phyloP scores from a whole-genome alignment of 2,113 vertebrate genomes.

The Osmerus mordax region DNA sequence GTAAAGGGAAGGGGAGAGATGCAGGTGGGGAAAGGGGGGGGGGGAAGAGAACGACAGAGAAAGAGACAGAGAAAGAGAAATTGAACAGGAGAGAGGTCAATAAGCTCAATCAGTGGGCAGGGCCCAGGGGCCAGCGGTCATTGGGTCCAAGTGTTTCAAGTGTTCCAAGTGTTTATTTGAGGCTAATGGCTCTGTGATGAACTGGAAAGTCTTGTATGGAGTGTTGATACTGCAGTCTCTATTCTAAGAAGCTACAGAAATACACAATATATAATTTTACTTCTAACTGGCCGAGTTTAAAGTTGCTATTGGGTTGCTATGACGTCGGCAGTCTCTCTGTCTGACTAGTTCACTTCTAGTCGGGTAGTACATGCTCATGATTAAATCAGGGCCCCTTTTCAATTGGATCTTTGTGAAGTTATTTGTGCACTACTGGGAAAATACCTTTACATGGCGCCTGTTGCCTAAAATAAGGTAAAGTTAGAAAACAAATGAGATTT shows the following conservation, averaged over 20 bases:
- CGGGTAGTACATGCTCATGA: too few species aligned
- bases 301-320: background rate
- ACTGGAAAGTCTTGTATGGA: conserved; percentile 26
- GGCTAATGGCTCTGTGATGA: conserved; percentile 22
- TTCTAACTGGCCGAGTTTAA: conserved; percentile 2
- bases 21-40: background rate
- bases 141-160: conserved; percentile 5
- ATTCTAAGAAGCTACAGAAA: conserved; percentile 65
- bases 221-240: conserved; percentile 40
- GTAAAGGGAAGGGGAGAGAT: background rate
- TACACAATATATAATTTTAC: conserved; percentile 54
- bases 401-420: too few species aligned
- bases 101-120: background rate
- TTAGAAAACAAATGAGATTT: too few species aligned
- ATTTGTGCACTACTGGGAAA: too few species aligned
- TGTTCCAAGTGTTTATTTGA: conserved; percentile 40
- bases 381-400: too few species aligned
- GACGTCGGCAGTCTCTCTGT: too few species aligned
- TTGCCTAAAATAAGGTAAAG: too few species aligned
- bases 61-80: background rate
- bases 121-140: conserved; percentile 26
- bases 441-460: too few species aligned
- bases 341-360: too few species aligned
- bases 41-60: background rate
- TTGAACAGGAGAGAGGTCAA: background rate